A percentile compares a stretch with the other conserved stretches of the same genome.
These are phyloP conservation scores for Cervus canadensis DNA, from an alignment of 2,113 vertebrate genomes.

Conservation along the genomic window DNA sequence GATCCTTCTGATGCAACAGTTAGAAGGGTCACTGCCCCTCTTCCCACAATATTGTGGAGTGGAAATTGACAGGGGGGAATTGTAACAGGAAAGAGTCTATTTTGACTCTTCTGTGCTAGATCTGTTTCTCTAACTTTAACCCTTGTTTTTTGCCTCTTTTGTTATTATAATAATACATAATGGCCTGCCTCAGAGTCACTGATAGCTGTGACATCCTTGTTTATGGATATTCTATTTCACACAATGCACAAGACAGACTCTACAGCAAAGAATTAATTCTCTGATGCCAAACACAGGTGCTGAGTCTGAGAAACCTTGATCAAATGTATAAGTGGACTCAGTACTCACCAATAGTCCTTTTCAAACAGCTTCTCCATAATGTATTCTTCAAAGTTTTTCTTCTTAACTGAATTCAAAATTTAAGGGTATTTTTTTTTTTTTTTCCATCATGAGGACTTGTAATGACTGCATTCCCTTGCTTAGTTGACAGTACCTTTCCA, in stretches of 20 bases:
- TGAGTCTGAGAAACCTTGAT: neutral
- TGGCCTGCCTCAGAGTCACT: too few relatives aligned
- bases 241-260: neutral
- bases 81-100: too few relatives aligned
- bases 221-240: too few relatives aligned
- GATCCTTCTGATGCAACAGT: too few relatives aligned
- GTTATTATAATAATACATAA: too few relatives aligned
- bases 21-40: too few relatives aligned
- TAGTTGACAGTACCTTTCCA: neutral
- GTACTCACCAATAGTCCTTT: neutral
- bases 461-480: neutral
- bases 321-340: neutral
- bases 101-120: too few relatives aligned
- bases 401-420: neutral
- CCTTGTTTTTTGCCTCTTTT: too few relatives aligned
- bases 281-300: neutral
- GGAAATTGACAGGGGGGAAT: too few relatives aligned
- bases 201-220: too few relatives aligned
- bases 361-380: neutral
- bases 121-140: too few relatives aligned
- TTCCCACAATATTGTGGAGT: too few relatives aligned
- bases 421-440: neutral
- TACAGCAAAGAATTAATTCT: neutral
- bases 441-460: neutral
- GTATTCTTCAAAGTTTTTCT: neutral